A percentile compares a stretch with the other conserved stretches of the same genome.
Evolutionary conservation across 2,113 vertebrate genomes (phyloP).

Genomic region (Laticauda colubrina): DNA sequence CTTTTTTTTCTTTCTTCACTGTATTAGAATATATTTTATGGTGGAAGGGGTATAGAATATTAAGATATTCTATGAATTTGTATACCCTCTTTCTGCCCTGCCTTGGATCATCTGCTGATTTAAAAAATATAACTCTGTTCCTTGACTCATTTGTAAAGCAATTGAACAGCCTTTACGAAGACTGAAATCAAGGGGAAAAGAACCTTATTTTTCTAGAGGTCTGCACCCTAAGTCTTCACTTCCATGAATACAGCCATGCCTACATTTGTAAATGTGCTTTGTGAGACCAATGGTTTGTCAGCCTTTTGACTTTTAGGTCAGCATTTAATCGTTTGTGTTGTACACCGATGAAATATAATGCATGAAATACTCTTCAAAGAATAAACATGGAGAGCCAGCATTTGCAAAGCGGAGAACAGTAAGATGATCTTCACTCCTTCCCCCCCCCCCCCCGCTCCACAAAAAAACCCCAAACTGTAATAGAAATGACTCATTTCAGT

Average conservation of each 20-base stretch:
- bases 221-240: neutral
- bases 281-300: neutral
- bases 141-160: neutral
- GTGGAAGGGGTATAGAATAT: neutral
- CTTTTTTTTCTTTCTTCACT: neutral
- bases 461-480: neutral
- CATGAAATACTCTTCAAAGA: neutral
- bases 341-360: too few species aligned
- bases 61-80: neutral
- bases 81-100: neutral
- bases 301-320: neutral
- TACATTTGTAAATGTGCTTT: neutral
- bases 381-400: neutral
- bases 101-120: neutral
- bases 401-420: neutral
- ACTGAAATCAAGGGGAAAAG: neutral
- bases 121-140: too few species aligned
- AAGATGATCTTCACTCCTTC: neutral
- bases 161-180: neutral
- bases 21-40: neutral
- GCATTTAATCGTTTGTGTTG: neutral
- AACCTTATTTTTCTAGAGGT: neutral
- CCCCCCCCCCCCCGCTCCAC: neutral
- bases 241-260: neutral
- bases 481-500: neutral